These are phyloP conservation scores for Stichodactyla helianthus DNA, from an alignment of 64 coral and sea anemone species.

Conservation along the genomic window DNA sequence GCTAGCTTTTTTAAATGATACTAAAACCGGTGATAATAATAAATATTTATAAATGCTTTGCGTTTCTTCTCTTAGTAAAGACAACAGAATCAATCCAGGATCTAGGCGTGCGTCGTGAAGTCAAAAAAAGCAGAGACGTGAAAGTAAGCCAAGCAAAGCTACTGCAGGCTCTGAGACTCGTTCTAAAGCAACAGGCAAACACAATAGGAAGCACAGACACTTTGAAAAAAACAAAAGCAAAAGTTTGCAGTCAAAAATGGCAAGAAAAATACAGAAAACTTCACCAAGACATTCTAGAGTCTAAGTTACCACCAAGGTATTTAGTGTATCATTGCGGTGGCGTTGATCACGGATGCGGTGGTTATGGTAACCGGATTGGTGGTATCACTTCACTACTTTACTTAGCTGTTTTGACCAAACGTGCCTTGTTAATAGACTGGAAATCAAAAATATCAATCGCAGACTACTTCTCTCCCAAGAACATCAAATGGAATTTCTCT, in stretches of 20 bases:
- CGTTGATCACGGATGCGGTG: conserved; percentile 18
- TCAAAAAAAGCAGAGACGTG: neutral
- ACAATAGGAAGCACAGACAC: neutral
- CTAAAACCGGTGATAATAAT: too few species aligned
- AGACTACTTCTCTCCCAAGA: conserved; percentile 15
- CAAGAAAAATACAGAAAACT: conserved; percentile 27
- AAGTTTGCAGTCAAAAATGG: conserved; percentile 25
- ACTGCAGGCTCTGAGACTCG: neutral
- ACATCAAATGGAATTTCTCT: conserved; percentile 35
- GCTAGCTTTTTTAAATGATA: too few species aligned
- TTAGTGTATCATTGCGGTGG: conserved; percentile 33
- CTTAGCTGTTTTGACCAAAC: conserved; percentile 39
- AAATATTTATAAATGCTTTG: neutral
- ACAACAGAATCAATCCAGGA: neutral
- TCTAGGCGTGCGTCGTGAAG: neutral
- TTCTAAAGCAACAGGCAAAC: neutral
- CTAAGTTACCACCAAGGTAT: neutral
- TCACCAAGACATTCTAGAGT: conserved; percentile 41
- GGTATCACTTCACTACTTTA: conserved; percentile 30
- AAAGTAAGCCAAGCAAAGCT: neutral
- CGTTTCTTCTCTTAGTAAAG: neutral
- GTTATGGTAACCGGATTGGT: conserved; percentile 41
- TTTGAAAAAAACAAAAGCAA: neutral
- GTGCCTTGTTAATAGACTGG: conserved; percentile 48
- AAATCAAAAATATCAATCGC: neutral